Evolutionary conservation across 92 coral and sea anemone species (phyloP).

Genomic region (Parazoanthus swiftii): DNA sequence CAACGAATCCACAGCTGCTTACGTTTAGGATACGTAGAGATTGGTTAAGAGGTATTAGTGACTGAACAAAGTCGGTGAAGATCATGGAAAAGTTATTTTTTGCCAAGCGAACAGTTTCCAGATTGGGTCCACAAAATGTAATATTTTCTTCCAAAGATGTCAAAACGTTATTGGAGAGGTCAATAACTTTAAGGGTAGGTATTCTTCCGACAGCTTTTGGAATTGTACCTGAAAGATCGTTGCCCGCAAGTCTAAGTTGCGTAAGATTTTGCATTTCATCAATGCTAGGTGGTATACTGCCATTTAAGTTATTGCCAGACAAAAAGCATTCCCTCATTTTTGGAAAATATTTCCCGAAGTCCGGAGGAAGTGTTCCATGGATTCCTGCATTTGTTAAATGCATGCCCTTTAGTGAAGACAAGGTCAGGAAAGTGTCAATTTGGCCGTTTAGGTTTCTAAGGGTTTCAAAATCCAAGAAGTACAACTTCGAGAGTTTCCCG

Average conservation of each 20-base stretch:
- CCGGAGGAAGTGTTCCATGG: slow-evolving; percentile 48
- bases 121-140: slow-evolving; percentile 32
- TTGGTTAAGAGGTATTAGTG: not conserved
- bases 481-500: slow-evolving; percentile 35
- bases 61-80: slow-evolving; percentile 31
- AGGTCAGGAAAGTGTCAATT: slow-evolving; percentile 37
- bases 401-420: slow-evolving; percentile 43
- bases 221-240: slow-evolving; percentile 55
- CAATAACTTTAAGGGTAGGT: slow-evolving; percentile 50
- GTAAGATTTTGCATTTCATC: slow-evolving; percentile 45
- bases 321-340: slow-evolving; percentile 9
- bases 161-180: slow-evolving; percentile 55
- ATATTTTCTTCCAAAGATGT: slow-evolving; percentile 48
- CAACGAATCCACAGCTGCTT: slow-evolving; percentile 57
- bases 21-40: slow-evolving; percentile 52
- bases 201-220: slow-evolving; percentile 54
- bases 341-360: slow-evolving; percentile 60
- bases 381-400: slow-evolving; percentile 59
- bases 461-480: slow-evolving; percentile 54
- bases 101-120: slow-evolving; percentile 52
- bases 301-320: slow-evolving; percentile 57
- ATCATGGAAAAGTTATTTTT: slow-evolving; percentile 53
- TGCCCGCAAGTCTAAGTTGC: slow-evolving; percentile 53
- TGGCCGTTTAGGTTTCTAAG: slow-evolving; percentile 45
- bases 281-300: slow-evolving; percentile 27